Conservation (phyloP, 2,888 invertebrate genomes). For the Synergus gifuensis region DNA sequence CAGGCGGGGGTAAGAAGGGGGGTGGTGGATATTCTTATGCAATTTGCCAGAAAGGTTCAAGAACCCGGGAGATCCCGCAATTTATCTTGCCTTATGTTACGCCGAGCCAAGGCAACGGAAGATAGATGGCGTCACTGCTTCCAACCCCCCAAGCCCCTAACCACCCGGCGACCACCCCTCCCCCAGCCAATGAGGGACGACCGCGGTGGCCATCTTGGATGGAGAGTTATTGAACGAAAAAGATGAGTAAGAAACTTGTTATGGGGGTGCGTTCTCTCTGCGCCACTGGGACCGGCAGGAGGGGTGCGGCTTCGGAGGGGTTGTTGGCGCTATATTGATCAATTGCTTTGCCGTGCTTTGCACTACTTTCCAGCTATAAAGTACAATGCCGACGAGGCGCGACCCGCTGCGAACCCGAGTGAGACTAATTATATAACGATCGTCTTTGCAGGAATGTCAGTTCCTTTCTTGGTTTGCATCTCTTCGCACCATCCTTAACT, state of each 20-base stretch:
- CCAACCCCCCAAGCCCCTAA: slow-evolving; percentile 67
- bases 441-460: slow-evolving; percentile 49
- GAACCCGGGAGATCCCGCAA: slow-evolving; percentile 78
- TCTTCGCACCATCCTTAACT: slow-evolving; percentile 18
- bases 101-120: slow-evolving; percentile 78
- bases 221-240: slow-evolving; percentile 79
- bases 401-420: slow-evolving; percentile 68
- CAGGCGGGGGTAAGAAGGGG: slow-evolving; percentile 52
- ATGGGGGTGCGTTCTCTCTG: slow-evolving; percentile 73
- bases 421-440: slow-evolving; percentile 74
- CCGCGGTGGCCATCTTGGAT: slow-evolving; percentile 79
- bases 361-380: slow-evolving; percentile 74
- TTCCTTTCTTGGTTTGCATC: slow-evolving; percentile 42
- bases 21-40: slow-evolving; percentile 75
- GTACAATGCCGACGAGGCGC: slow-evolving; percentile 66
- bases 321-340: slow-evolving; percentile 77
- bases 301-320: slow-evolving; percentile 72
- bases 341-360: slow-evolving; percentile 77
- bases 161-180: slow-evolving; percentile 75
- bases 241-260: slow-evolving; percentile 79
- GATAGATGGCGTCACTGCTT: slow-evolving; percentile 78
- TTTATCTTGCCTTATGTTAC: slow-evolving; percentile 79
- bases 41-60: slow-evolving; percentile 79
- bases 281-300: slow-evolving; percentile 60
- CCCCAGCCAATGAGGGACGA: slow-evolving; percentile 78